Conservation (phyloP, 2,888 invertebrate species). For the Agrochola lota region DNA sequence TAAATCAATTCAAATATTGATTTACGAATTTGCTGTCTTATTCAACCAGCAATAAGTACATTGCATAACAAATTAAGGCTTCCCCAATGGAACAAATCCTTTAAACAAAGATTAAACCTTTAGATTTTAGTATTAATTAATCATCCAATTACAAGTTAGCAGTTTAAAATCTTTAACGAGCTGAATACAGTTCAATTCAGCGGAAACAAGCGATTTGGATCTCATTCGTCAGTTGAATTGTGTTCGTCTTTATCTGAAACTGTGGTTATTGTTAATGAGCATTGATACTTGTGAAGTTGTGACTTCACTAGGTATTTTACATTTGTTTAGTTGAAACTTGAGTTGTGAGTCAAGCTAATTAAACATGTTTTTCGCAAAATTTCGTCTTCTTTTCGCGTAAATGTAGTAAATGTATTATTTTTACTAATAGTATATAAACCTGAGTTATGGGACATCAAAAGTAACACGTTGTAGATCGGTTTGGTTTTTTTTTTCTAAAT, state of each 20-base stretch:
- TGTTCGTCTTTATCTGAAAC: neutral
- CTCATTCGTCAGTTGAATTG: conserved; percentile 15
- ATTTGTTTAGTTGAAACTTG: no score
- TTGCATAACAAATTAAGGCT: conserved; percentile 49
- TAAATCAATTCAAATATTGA: no score
- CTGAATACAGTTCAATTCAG: conserved; percentile 50
- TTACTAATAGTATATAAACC: no score
- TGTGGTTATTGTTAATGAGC: neutral
- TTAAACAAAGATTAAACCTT: conserved; percentile 65
- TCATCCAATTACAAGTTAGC: conserved; percentile 73
- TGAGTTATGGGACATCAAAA: no score
- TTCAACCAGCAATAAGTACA: conserved; percentile 28
- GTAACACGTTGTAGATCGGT: no score
- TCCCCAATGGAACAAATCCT: conserved; percentile 62
- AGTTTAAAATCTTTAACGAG: conserved; percentile 70
- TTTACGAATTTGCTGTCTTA: conserved; percentile 3
- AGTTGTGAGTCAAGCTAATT: no score
- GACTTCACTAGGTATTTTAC: no score
- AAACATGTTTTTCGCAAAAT: no score
- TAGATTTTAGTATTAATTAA: conserved; percentile 72
- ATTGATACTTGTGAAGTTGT: no score
- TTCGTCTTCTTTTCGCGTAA: no score
- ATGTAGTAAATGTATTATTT: no score
- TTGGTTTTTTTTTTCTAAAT: no score
- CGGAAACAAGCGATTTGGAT: conserved; percentile 56